Base-by-base conservation (phyloP, 2,113 vertebrate species). In the Actenoides lindsayi region DNA sequence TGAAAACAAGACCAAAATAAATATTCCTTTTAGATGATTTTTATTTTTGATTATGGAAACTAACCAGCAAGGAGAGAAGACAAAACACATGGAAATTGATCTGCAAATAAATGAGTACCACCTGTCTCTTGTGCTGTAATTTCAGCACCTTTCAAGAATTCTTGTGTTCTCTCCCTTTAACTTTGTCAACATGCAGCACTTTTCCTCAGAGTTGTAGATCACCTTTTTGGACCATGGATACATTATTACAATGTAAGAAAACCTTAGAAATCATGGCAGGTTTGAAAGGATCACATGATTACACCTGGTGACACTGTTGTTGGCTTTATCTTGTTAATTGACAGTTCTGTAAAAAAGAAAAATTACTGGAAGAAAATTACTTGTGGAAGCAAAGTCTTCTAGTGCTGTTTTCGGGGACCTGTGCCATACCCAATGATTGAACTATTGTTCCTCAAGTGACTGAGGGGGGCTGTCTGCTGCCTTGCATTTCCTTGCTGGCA, bases 71-170 rank as follows among this genome's bases (percentile, higher is more conserved):
- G 62, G 17, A 82, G 44, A 90, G 69, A 73, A 94, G 83, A 95
- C 57, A 81, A 92, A 95, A 97, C 57, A 79, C n/a, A 7, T 41
- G 77, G 83, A 93, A 96, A 87, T 9, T 93, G 77, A 96, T 84
- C 95, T 79, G 76, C 78, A 73, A 70, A 70, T 90, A 89, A 94
- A 91, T 81, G 63, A 94, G 56, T 77, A 94, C 59, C 89, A 90
- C 92, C 96, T 95, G 89, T 68, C 73, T 81, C 64, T 74, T 56
- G 42, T 79, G 44, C 69, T 94, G 86, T 94, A 94, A 96, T 91
- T 96, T 93, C 94, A 95, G 86, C 65, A 89, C 69, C 77, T 91
- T 89, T 96, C 35, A 89, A 90, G 92, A 91, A 50, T n/a, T 91
- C 77, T 95, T 70, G 39, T 57, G 64, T 86, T 96, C 48, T 63